Base-by-base conservation (phyloP, 2,797 vertebrate genomes). In the Notoglanidium macrostoma region DNA sequence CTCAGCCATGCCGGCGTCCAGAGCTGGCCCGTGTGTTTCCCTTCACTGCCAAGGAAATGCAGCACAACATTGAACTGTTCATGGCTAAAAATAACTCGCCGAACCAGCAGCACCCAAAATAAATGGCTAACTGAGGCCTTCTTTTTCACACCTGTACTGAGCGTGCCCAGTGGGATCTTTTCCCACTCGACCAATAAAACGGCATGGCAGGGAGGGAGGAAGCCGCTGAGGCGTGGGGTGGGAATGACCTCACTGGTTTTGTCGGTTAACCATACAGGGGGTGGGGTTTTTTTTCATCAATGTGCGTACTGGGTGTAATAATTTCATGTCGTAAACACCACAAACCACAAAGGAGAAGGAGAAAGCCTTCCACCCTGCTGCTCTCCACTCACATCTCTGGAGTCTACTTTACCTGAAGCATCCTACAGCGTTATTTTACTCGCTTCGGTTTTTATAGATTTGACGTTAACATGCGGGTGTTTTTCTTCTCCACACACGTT, bases 61-160 rank as follows among this genome's bases (percentile, higher is more conserved):
- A 88, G 90, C 91, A 89, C 76, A 91, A 90, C 88, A 89, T 88
- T 86, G 87, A 90, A 87, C 89, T 84, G 83, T 89, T 91, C 86
- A 88, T 79, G 81, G 49, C 90, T 90, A 90, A 89, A 92, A 91
- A 92, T 92, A 92, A 84, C 89, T 65, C 29, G 26, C 78, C 57
- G 44, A 73, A 73, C 87, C 26, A 77, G 87, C 55, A 85, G 84
- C 63, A 74, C 90, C 88, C 87, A 90, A 90, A 91, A 89, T 92
- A 90, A 92, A 90, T 70, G 73, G 46, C 72, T 68, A 87, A 89
- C 87, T 77, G 87, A 90, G 77, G 85, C 78, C 74, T 72, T 73
- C 78, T 90, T 90, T 91, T 86, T 87, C 83, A 89, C 90, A 91
- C 89, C 90, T 90, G 89, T 77, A 89, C 51, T 65, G 55, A 74